Evolutionary conservation across 23 tunicate species (phyloP).

Genomic region (Oikopleura dioica): DNA sequence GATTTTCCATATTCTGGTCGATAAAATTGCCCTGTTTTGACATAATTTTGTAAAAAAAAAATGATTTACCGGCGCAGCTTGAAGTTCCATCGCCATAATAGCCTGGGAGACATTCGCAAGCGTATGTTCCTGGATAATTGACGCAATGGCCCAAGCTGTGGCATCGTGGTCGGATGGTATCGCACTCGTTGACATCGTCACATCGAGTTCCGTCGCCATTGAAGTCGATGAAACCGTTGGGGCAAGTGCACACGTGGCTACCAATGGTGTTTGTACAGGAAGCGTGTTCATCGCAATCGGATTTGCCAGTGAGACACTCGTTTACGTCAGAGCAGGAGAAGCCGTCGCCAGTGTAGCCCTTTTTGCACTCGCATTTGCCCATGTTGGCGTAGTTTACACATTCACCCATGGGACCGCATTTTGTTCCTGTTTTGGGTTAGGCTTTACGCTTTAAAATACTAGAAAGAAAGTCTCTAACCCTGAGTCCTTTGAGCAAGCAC

Average conservation of each 20-base stretch:
- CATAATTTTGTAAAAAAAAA: not conserved
- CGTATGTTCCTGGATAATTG: slow-evolving; percentile 9
- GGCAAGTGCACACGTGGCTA: not conserved
- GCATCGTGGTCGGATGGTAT: slow-evolving; percentile 5
- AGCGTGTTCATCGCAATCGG: not conserved
- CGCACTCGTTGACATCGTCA: slow-evolving; percentile 1
- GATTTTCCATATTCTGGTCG: too few relatives aligned
- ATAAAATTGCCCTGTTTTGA: too few relatives aligned
- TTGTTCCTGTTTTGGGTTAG: too few relatives aligned
- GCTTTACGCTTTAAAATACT: too few relatives aligned
- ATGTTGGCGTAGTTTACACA: slow-evolving; percentile 2
- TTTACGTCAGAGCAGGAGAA: not conserved
- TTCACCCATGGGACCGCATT: not conserved
- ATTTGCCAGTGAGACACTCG: not conserved
- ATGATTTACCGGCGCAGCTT: not conserved
- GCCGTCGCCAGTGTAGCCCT: slow-evolving; percentile 7
- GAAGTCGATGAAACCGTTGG: not conserved
- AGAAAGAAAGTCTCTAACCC: too few relatives aligned
- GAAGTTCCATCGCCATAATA: slow-evolving; percentile 4
- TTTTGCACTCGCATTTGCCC: not conserved
- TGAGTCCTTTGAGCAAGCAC: not conserved
- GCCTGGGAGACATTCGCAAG: slow-evolving; percentile 1
- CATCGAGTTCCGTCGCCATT: not conserved
- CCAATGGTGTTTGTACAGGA: slow-evolving; percentile 2
- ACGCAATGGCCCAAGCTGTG: not conserved